phyloP scores from a whole-genome alignment of 2,113 vertebrate species.

The Prietella phreatophila region DNA sequence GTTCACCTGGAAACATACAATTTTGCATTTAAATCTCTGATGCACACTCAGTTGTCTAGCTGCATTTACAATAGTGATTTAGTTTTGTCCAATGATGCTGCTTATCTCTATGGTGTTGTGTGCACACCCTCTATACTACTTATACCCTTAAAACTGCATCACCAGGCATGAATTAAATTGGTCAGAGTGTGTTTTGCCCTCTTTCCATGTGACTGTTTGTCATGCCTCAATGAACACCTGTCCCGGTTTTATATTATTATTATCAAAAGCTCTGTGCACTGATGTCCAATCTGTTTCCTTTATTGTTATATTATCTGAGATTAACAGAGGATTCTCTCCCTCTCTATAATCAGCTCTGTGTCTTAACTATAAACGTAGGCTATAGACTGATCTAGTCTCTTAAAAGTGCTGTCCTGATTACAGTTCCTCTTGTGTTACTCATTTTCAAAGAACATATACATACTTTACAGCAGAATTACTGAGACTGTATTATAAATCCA shows the following conservation, averaged over 20 bases:
- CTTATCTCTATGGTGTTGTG: background rate
- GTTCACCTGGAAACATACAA: background rate
- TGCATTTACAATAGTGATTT: background rate
- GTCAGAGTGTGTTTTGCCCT: background rate
- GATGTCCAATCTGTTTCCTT: background rate
- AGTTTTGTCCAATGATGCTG: background rate
- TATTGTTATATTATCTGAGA: conserved; percentile 2
- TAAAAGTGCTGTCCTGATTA: background rate
- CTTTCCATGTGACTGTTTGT: background rate
- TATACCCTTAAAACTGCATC: background rate
- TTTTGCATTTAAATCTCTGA: background rate
- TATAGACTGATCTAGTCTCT: background rate
- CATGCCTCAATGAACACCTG: background rate
- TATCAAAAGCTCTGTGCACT: background rate
- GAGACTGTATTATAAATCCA: background rate
- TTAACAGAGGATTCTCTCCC: conserved; percentile 16
- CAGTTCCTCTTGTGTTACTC: background rate
- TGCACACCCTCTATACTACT: background rate
- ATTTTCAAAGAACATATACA: background rate
- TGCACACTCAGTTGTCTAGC: background rate
- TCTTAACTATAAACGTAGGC: background rate
- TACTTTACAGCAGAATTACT: background rate
- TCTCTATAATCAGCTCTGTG: conserved; percentile 21
- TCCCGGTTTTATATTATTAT: background rate
- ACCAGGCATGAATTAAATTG: background rate